Base-by-base conservation (phyloP, 2,797 vertebrate species). In the Myotis myotis region DNA sequence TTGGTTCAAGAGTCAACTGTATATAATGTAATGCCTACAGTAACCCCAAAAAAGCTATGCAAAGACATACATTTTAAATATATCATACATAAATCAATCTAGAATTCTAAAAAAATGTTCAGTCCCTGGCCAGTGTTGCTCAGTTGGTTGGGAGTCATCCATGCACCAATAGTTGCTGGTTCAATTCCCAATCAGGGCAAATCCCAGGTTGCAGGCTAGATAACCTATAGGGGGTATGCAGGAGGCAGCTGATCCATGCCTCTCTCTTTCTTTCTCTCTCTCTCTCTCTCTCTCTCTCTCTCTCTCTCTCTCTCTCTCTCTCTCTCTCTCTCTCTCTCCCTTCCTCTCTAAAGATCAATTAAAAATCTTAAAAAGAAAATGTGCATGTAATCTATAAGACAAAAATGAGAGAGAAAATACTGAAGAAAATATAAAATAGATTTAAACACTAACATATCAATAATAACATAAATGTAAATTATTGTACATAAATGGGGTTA, bases 31-130 rank as follows among this genome's bases (percentile, higher is more conserved):
- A 60, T 22, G 62, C 7, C 66, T 25, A 85, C 1, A 91, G 41
- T 12, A 93, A 93, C 66, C 66, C 22, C 28, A 74, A 76, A 91
- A 36, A 57, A 82, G 12, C n/a, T 25, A 82, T 11, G 30, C 28
- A 72, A 86, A 64, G 23, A 76, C 74, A 71, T 8, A 78, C 20
- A 41, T 75, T 85, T 3, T 3, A 6, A 51, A 76, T 82, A 53
- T 6, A 62, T n/a, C 20, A 30, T 13, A 82, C 38, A n/a, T 51
- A 70, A 87, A 55, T 44, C 78, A 89, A 87, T 66, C 8, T 41
- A 60, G 30, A 89, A 93, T 57, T 88, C 84, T 85, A 91, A 70
- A 80, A 80, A 68, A 64, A 70, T 72, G 75, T 82, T 87, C 38
- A 89, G 44, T 6, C 64, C n/a, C 64, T 66, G n/a, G 28, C n/a